Conservation (phyloP, 2,888 invertebrate genomes). For the Keiferia lycopersicella region DNA sequence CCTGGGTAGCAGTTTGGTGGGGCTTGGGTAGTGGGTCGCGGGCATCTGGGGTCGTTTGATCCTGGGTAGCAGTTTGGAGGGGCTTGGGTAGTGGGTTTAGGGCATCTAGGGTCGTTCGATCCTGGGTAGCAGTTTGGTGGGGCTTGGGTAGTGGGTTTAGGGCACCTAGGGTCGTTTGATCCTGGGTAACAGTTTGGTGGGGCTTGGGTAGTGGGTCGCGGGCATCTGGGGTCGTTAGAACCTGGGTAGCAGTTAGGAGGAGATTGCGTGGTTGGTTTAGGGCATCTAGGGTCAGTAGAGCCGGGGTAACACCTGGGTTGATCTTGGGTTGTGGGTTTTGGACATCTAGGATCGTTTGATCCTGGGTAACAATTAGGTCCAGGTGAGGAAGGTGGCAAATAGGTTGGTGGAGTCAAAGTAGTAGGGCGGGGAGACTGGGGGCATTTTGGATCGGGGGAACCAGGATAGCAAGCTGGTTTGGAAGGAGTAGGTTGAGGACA, state of each 20-base stretch:
- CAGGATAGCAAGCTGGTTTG: conserved; percentile 16
- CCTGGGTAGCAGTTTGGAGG: conserved; percentile 41
- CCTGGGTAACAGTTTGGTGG: conserved; percentile 48
- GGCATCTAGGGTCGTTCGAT: conserved; percentile 52
- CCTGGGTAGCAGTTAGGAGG: conserved; percentile 40
- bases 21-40: conserved; percentile 40
- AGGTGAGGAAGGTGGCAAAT: neutral
- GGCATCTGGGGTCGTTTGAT: conserved; percentile 39
- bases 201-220: conserved; percentile 33
- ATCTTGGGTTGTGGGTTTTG: conserved; percentile 43
- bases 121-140: conserved; percentile 53
- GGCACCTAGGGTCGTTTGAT: conserved; percentile 51
- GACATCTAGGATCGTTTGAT: conserved; percentile 45
- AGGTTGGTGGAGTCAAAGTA: conserved; percentile 29
- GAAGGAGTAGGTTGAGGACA: conserved; percentile 32
- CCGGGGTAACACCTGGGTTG: conserved; percentile 42
- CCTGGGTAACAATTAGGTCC: conserved; percentile 39
- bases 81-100: conserved; percentile 34
- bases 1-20: conserved; percentile 40
- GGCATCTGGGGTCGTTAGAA: conserved; percentile 45
- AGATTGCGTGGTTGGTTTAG: conserved; percentile 40
- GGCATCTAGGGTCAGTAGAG: conserved; percentile 39
- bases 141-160: conserved; percentile 36
- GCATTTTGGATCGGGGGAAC: conserved; percentile 40
- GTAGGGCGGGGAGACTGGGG: conserved; percentile 41